Evolutionary conservation across 2,113 vertebrate genomes (phyloP).

Genomic region (Bungarus multicinctus): DNA sequence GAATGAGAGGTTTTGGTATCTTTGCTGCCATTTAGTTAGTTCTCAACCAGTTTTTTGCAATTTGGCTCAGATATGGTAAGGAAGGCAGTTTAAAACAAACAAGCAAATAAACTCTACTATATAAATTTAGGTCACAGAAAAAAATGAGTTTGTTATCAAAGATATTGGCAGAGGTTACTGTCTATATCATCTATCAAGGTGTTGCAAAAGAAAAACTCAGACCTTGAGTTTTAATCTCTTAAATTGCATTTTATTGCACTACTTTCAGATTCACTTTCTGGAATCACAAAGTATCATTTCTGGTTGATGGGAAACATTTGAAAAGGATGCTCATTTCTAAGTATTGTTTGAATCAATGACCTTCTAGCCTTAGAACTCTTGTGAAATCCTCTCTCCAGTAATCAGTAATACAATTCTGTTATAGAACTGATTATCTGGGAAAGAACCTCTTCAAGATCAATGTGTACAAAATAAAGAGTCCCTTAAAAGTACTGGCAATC

Average conservation of each 20-base stretch:
- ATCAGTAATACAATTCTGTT: not conserved
- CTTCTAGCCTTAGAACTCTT: not conserved
- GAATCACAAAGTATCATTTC: not conserved
- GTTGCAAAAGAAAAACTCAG: not conserved
- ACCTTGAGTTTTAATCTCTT: not conserved
- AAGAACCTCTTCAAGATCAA: not conserved
- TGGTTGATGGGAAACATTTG: not conserved
- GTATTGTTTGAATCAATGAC: not conserved
- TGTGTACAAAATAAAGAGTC: not conserved
- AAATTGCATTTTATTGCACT: not conserved
- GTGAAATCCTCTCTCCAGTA: not conserved
- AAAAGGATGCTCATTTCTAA: not conserved
- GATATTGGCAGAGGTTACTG: not conserved
- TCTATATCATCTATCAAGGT: not conserved
- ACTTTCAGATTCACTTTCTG: not conserved
- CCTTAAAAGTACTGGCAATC: not conserved
- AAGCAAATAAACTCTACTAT: not conserved
- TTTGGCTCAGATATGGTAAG: not conserved
- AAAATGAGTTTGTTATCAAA: not conserved
- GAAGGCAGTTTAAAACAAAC: not conserved
- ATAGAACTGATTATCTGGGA: not conserved
- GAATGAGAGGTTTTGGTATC: not conserved
- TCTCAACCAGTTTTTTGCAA: not conserved
- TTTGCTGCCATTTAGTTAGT: not conserved
- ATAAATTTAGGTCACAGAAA: not conserved